Base-by-base conservation (phyloP, 2,113 vertebrate species). In the Serilophus lunatus region DNA sequence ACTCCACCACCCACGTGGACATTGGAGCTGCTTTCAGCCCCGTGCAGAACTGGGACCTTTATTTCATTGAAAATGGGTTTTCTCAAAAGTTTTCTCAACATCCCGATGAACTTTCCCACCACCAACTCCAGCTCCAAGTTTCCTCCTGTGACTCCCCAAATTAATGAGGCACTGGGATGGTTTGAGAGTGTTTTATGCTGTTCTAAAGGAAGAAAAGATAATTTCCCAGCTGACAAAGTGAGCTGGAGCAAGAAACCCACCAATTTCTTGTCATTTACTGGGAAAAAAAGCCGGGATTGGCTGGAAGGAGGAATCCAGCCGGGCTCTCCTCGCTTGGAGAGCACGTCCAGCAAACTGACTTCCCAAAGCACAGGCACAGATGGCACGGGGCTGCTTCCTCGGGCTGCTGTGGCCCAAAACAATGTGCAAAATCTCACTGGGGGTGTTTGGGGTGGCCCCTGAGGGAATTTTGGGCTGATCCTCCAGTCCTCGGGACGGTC, bases 351-450 rank as follows among this genome's bases (percentile, higher is more conserved):
- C 33, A 65, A 76, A 86, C 40, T 11, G 10, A 68, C 92, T 88
- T 82, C 51, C 68, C 86, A 18, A 22, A 68, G 60, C 6, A 0
- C 38, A 10, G 63, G 56, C n/a, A 11, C 40, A 16, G 44, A 51
- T 69, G 49, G 53, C 0, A 1, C 2, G 14, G 36, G 6, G 8
- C 36, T 50, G 78, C 3, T 8, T 44, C 47, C 47, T 10, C 9
- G 47, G 42, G 42, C 42, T 44, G 40, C 40, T 42, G 40, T 47
- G 45, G 44, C 45, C 56, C 64, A 3, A 29, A 66, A 24, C 0
- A 0, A 8, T 0, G 1, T 0, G 23, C 17, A 42, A 63, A 53
- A 72, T 3, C 49, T 3, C 69, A 1, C 7, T 0, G 13, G 36
- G 33, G 4, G 5, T 0, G 0, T 22, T 18, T 31, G 59, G 49